A percentile compares a stretch with the other conserved stretches of the same genome.
Evolutionary conservation across 2,888 invertebrate species (phyloP).

Genomic region (Dorcus hopei): DNA sequence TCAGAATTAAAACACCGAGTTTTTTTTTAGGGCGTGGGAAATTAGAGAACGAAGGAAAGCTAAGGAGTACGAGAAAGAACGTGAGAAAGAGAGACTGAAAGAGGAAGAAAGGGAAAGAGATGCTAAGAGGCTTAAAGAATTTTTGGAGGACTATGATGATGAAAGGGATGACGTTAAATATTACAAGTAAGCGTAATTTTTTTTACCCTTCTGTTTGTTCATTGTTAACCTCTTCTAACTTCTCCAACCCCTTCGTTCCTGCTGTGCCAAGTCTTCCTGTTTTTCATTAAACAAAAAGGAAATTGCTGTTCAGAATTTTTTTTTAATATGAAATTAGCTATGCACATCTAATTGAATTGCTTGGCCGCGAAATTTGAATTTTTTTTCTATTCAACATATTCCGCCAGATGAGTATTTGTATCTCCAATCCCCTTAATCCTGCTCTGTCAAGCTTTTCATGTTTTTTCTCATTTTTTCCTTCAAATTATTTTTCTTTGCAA

Average conservation of each 20-base stretch:
- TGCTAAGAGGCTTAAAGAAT: constrained; percentile 92
- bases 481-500: too few species aligned
- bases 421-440: too few species aligned
- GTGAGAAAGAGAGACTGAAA: constrained; percentile 78
- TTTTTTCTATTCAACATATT: too few species aligned
- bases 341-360: too few species aligned
- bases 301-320: not conserved
- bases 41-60: constrained; percentile 82
- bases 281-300: too few species aligned
- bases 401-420: too few species aligned
- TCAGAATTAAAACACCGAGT: not conserved
- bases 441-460: too few species aligned
- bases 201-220: not conserved
- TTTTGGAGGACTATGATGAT: constrained; percentile 98
- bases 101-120: constrained; percentile 87
- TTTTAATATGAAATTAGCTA: not conserved
- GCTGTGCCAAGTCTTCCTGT: too few species aligned
- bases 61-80: constrained; percentile 87
- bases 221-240: not conserved
- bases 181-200: constrained; percentile 67
- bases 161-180: constrained; percentile 96
- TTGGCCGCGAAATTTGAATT: too few species aligned
- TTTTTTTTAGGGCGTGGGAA: constrained; percentile 69
- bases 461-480: too few species aligned
- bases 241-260: too few species aligned